These are phyloP conservation scores for Phylloscopus trochilus DNA, from an alignment of 2,113 vertebrate genomes.

Conservation along the genomic window DNA sequence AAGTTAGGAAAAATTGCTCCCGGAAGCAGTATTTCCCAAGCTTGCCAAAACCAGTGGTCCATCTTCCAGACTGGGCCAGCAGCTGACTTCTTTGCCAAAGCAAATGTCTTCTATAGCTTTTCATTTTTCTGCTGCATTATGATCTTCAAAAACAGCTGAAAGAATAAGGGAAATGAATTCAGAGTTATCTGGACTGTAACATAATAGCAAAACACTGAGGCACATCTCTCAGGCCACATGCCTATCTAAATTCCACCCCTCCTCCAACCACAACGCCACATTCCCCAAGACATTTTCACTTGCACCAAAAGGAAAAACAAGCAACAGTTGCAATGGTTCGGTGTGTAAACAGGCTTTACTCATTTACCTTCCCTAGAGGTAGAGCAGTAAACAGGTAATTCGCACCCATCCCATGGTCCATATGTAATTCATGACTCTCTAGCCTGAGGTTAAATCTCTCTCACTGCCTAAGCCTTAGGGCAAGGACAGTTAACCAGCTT, in stretches of 20 bases:
- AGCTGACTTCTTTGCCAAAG: conserved; percentile 64
- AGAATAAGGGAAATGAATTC: conserved; percentile 43
- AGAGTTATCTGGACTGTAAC: conserved; percentile 11
- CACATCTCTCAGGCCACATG: neutral
- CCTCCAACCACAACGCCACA: neutral
- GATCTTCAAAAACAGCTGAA: conserved; percentile 68
- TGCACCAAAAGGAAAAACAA: neutral
- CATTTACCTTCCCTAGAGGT: neutral
- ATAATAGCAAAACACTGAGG: neutral
- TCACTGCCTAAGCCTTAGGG: neutral
- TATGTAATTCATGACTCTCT: neutral
- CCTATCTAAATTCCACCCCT: neutral
- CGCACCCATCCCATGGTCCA: neutral
- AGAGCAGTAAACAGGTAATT: neutral
- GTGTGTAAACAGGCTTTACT: neutral
- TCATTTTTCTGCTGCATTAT: conserved; percentile 81
- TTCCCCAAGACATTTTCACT: neutral
- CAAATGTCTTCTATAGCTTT: conserved; percentile 64
- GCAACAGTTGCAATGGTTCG: neutral
- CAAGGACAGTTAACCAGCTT: neutral
- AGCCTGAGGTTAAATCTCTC: neutral
- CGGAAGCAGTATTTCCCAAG: conserved; percentile 64
- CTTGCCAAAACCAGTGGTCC: conserved; percentile 62
- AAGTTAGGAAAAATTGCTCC: conserved; percentile 58
- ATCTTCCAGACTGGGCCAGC: conserved; percentile 62